Percentiles rank a stretch among this genome's conserved stretches.
Evolutionary conservation across 1,140 invertebrate genomes (phyloP).

Genomic region (Tachypleus tridentatus): DNA sequence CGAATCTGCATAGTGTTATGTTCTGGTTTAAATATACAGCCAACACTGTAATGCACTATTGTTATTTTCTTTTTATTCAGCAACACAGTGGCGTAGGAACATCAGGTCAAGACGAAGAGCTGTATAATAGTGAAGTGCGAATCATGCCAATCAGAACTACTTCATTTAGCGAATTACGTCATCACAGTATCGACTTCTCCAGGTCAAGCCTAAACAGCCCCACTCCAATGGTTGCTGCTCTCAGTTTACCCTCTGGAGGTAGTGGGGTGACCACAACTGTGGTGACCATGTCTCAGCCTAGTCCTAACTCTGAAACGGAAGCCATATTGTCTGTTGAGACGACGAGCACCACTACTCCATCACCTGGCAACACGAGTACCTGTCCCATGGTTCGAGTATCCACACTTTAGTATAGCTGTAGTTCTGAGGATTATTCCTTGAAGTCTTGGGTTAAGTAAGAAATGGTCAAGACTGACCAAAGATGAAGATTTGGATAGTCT

Average conservation of each 20-base stretch:
- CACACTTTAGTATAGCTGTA: background rate
- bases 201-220: background rate
- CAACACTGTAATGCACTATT: too few relatives aligned
- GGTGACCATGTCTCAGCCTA: background rate
- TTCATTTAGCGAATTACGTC: background rate
- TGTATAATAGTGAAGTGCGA: conserved; percentile 40
- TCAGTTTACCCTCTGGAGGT: background rate
- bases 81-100: conserved; percentile 30
- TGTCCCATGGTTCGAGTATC: conserved; percentile 2
- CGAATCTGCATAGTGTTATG: too few relatives aligned
- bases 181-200: conserved; percentile 1
- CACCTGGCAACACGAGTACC: conserved; percentile 1
- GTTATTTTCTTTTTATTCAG: conserved; percentile 19
- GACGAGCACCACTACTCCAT: background rate
- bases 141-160: conserved; percentile 31
- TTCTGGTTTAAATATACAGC: too few relatives aligned
- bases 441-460: too few relatives aligned
- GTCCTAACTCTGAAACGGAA: conserved; percentile 1
- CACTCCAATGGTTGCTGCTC: background rate
- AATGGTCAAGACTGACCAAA: too few relatives aligned
- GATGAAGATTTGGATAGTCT: too few relatives aligned
- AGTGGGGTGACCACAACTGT: background rate
- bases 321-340: conserved; percentile 1
- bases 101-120: conserved; percentile 34
- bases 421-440: too few relatives aligned